Evolutionary conservation across 2,888 invertebrate species (phyloP).

Genomic region (Dolichopus griseipennis): DNA sequence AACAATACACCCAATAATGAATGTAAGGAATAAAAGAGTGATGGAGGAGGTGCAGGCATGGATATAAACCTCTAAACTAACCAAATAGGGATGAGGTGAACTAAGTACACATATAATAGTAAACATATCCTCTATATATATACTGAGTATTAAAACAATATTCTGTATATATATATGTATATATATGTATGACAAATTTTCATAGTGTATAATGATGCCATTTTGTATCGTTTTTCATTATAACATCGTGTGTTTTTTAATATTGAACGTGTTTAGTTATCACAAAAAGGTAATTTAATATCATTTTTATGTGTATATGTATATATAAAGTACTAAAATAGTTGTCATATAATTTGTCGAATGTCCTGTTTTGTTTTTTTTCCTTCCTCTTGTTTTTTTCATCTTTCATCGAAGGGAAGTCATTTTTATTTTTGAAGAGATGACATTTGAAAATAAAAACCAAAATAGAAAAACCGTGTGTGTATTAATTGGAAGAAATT

Average conservation of each 20-base stretch:
- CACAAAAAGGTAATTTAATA: not conserved
- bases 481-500: too few relatives aligned
- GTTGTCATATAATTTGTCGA: not conserved
- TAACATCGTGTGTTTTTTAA: not conserved
- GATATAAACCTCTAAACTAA: too few relatives aligned
- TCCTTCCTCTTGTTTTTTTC: not conserved
- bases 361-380: not conserved
- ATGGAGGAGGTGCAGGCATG: too few relatives aligned
- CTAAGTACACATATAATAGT: too few relatives aligned
- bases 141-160: too few relatives aligned
- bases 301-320: not conserved
- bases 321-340: not conserved
- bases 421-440: not conserved
- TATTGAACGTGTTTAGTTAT: not conserved
- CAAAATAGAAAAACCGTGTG: not conserved
- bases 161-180: too few relatives aligned
- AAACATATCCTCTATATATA: too few relatives aligned
- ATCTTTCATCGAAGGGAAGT: too few relatives aligned
- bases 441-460: not conserved
- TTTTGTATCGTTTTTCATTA: not conserved
- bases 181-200: too few relatives aligned
- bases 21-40: too few relatives aligned
- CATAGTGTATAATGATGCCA: not conserved
- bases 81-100: too few relatives aligned
- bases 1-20: too few relatives aligned